Evolutionary conservation across 2,888 invertebrate species (phyloP).

Genomic region (Subacronicta megacephala): DNA sequence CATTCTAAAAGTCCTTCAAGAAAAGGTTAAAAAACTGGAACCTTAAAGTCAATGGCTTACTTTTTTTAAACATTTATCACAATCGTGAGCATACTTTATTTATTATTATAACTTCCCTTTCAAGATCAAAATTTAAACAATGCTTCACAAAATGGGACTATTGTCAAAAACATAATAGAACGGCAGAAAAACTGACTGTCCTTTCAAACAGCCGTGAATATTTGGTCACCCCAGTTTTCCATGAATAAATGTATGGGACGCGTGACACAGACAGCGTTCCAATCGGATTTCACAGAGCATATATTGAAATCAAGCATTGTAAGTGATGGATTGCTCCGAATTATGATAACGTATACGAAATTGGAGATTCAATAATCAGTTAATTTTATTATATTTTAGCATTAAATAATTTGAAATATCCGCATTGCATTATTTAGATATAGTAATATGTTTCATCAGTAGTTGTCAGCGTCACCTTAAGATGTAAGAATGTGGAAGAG

Average conservation of each 20-base stretch:
- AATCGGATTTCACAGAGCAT: constrained; percentile 30
- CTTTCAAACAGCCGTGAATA: background rate
- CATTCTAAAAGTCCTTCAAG: too few relatives aligned
- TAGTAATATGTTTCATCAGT: too few relatives aligned
- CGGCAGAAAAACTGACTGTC: background rate
- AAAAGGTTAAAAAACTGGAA: too few relatives aligned
- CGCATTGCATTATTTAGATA: too few relatives aligned
- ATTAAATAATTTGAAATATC: too few relatives aligned
- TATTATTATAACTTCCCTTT: too few relatives aligned
- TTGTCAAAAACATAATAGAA: background rate
- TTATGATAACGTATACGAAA: constrained; percentile 31
- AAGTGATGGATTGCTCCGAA: constrained; percentile 39
- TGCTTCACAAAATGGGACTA: background rate
- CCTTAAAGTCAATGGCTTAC: too few relatives aligned
- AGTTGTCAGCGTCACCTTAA: too few relatives aligned
- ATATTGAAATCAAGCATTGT: constrained; percentile 56
- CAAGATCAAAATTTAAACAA: background rate
- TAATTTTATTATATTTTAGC: too few relatives aligned
- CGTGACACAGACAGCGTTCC: constrained; percentile 31
- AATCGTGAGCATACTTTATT: too few relatives aligned
- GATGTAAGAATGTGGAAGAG: too few relatives aligned
- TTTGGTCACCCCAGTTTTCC: constrained; percentile 3
- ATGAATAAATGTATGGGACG: constrained; percentile 55
- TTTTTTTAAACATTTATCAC: too few relatives aligned
- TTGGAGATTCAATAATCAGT: constrained; percentile 13